Evolutionary conservation across 2,113 vertebrate species (phyloP).

Genomic region (Entomyzon cyanotis): DNA sequence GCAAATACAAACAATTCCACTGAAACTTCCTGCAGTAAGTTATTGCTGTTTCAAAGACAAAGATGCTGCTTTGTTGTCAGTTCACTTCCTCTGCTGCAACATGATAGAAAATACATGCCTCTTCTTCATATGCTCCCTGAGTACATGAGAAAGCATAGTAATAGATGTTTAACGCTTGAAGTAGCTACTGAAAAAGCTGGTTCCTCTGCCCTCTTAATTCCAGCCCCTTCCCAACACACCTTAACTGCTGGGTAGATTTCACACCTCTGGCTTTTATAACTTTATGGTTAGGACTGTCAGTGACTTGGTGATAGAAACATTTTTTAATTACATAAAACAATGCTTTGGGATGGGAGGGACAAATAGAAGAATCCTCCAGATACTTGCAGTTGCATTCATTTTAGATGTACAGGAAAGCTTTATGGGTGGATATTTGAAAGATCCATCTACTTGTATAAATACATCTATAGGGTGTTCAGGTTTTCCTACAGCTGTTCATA

Average conservation of each 20-base stretch:
- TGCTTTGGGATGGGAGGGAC: neutral
- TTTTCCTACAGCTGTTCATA: neutral
- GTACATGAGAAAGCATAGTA: neutral
- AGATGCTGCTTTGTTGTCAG: neutral
- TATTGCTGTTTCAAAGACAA: neutral
- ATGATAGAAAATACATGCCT: neutral
- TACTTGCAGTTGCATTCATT: neutral
- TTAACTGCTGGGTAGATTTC: neutral
- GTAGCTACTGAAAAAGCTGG: fast-evolving
- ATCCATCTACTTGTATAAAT: neutral
- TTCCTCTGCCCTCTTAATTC: neutral
- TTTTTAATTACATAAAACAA: neutral
- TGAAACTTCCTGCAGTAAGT: neutral
- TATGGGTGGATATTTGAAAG: neutral
- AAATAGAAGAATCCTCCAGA: neutral
- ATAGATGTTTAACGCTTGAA: fast-evolving
- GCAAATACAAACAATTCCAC: neutral
- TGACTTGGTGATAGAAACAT: neutral
- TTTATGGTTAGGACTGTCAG: neutral
- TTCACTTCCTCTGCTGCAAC: neutral
- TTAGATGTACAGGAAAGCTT: neutral
- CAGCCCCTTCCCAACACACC: neutral
- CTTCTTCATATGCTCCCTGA: neutral
- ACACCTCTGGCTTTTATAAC: neutral
- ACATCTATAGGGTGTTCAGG: too few relatives aligned